Evolutionary conservation across 1,140 invertebrate species (phyloP), one percentile per base, ranked within the genome.

Genomic region (Metaphire vulgaris): DNA sequence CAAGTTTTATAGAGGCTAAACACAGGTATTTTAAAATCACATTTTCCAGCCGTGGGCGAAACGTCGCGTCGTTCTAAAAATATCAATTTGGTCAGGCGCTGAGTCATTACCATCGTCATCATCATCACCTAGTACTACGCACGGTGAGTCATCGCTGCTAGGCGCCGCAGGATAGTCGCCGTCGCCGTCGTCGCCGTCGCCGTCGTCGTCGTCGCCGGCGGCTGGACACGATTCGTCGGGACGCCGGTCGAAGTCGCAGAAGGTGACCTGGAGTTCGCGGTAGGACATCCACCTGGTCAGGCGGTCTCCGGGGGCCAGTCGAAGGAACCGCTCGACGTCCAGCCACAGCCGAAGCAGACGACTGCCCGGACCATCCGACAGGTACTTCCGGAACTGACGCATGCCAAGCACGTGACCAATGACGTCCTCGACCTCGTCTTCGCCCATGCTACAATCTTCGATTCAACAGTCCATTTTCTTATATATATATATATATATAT

Each of bases 321-420:
- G 73, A 29, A 41, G 76, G 72, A 79, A 79, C 28, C 56, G 75
- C 68, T 80, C 80, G 2, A 82, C 72, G 29, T 82, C 81, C 29
- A 76, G 71, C 81, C 81, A 82, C 67, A 80, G 81, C n/a, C 76
- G 69, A 28, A 77, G 78, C 15, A 78, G 76, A 16, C 73, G 77
- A 67, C 80, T 79, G 2, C 81, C 81, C n/a, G 76, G 71, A 0
- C 80, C 80, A n/a, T 74, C 72, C 2, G 66, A 72, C 16, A 82
- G 66, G 6, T 56, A 81, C 33, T 81, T 78, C 0, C 81, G 80
- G 70, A 82, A 81, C 32, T 79, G 71, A 34, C 78, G 74, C 81
- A 82, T 82, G 0, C 81, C 81, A 1, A 76, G 29, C 31, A 74
- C 79, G 30, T 80, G 79, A 56, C 80, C 81, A 0, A 82, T 67